Evolutionary conservation across 2,797 vertebrate species (phyloP), one percentile per base, ranked within the genome.

Genomic region (Adrianichthys oophorus): DNA sequence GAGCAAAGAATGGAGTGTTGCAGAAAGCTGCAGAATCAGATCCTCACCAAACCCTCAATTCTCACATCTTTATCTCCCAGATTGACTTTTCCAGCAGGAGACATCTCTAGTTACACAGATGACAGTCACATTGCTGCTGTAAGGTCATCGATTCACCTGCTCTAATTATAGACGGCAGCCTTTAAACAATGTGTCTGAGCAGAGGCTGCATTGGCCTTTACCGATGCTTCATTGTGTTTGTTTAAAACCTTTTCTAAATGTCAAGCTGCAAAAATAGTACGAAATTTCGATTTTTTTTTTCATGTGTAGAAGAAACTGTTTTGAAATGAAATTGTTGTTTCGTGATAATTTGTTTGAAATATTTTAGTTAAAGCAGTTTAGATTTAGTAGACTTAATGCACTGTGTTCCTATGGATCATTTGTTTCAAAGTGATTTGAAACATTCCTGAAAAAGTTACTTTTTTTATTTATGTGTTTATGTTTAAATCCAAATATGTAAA

Each of bases 111-210:
- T 78, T 71, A 58, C 74, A 59, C 58, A 48, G 52, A 37, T 59
- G 46, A n/a, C 48, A 52, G 63, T 67, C 63, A 52, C 4, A n/a
- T 48, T 18, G 48, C n/a, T 37, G 53, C 56, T 65, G 65, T 52
- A 62, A 48, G 15, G 45, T 48, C 68, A 85, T 85, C 4, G 59
- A 85, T 83, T 74, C 47, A 53, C 59, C 52, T 48, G 60, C 60
- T 78, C 76, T 78, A 80, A 84, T 74, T 74, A 81, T 85, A 85
- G 74, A 58, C 41, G 44, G 48, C 53, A 26, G 71, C 55, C 49
- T 70, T 59, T 47, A 70, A 79, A 74, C 54, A 70, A 16, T 24
- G 23, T 10, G 41, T 68, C 51, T 43, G 7, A 72, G 62, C 48
- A 52, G 64, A 56, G 1, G 19, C 15, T 52, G 7, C 29, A 56